A percentile compares a stretch with the other conserved stretches of the same genome.
phyloP scores from a whole-genome alignment of 2,113 vertebrate species.

The Oryzias celebensis region DNA sequence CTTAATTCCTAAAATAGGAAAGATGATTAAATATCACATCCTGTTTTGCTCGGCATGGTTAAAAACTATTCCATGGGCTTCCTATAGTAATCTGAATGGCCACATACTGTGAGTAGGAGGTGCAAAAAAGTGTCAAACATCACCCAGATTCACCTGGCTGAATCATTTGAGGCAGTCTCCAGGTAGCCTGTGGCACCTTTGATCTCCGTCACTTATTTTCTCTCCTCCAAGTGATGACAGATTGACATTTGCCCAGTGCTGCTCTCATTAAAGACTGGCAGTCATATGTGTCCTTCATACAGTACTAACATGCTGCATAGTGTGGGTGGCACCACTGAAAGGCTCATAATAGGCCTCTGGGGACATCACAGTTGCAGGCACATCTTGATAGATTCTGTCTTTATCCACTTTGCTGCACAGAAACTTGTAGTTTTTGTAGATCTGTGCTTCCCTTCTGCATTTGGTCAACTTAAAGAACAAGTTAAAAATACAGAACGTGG shows the following conservation, averaged over 20 bases:
- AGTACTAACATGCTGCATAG: slow-evolving; percentile 10
- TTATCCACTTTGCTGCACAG: slow-evolving; percentile 52
- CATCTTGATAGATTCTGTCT: slow-evolving; percentile 33
- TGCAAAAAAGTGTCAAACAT: background rate
- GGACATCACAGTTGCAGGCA: slow-evolving; percentile 29
- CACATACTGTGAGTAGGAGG: no score
- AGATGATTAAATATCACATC: no score
- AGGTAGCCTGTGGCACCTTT: slow-evolving; percentile 15
- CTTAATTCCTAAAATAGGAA: no score
- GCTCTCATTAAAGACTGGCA: slow-evolving; percentile 42
- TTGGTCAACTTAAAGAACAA: background rate
- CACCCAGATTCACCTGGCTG: background rate
- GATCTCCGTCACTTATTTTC: slow-evolving; percentile 24
- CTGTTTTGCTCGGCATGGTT: no score
- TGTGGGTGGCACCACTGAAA: slow-evolving; percentile 32
- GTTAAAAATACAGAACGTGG: background rate
- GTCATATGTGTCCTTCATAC: slow-evolving; percentile 43
- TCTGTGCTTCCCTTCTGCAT: slow-evolving; percentile 14
- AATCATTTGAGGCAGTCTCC: slow-evolving; percentile 20
- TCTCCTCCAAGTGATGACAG: slow-evolving; percentile 40
- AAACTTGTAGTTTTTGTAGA: slow-evolving; percentile 28
- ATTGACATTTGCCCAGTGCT: slow-evolving; percentile 33
- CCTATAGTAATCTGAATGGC: no score
- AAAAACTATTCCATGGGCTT: no score
- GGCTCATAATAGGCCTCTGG: slow-evolving; percentile 52